Percentiles rank a stretch among this genome's conserved stretches.
Evolutionary conservation across 2,888 invertebrate genomes (phyloP).

Genomic region (Tridacna gigas): DNA sequence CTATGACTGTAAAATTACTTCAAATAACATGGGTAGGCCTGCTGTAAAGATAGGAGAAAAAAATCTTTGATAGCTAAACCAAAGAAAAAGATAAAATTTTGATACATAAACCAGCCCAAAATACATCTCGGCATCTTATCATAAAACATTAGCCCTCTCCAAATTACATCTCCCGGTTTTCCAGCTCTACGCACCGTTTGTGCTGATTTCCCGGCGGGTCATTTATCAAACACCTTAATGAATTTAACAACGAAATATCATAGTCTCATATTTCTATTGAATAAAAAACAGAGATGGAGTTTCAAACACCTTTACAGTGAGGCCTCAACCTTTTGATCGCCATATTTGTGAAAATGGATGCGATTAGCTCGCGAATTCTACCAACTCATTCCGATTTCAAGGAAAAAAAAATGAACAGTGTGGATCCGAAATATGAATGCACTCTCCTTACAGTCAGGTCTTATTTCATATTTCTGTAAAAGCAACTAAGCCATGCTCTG

Average conservation of each 20-base stretch:
- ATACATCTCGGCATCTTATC: conserved; percentile 54
- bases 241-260: conserved; percentile 48
- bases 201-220: conserved; percentile 56
- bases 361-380: too few species aligned
- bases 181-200: conserved; percentile 48
- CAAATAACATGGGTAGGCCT: conserved; percentile 6
- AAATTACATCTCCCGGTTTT: conserved; percentile 57
- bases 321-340: too few species aligned
- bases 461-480: too few species aligned
- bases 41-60: conserved; percentile 8
- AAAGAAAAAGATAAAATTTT: conserved; percentile 56
- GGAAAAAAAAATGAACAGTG: too few species aligned
- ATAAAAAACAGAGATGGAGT: conserved; percentile 42
- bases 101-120: conserved; percentile 58
- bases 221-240: conserved; percentile 50
- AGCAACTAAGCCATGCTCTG: too few species aligned
- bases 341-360: too few species aligned
- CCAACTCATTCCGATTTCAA: too few species aligned
- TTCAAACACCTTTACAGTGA: conserved; percentile 11
- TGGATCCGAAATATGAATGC: too few species aligned
- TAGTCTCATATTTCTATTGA: conserved; percentile 54
- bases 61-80: conserved; percentile 58
- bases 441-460: too few species aligned
- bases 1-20: conserved; percentile 17
- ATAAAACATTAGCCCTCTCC: conserved; percentile 45